phyloP scores from a whole-genome alignment of 2,888 invertebrate genomes.

The Slavum lentiscoides region DNA sequence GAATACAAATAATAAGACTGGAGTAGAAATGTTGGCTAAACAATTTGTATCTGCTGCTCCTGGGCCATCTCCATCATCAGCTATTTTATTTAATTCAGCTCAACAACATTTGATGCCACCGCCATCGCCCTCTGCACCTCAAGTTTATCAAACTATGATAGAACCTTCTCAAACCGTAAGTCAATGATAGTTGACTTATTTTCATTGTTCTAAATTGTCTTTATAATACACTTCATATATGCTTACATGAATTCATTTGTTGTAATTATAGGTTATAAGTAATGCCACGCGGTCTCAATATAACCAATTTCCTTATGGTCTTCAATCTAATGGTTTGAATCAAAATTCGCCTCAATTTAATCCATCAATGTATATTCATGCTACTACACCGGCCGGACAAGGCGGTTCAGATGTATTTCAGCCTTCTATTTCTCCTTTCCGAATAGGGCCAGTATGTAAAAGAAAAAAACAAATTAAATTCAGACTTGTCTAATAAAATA shows the following conservation, averaged over 20 bases:
- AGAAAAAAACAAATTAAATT: background rate
- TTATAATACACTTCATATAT: too few species aligned
- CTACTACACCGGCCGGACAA: slow-evolving; percentile 43
- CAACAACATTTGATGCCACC: slow-evolving; percentile 50
- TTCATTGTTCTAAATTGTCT: background rate
- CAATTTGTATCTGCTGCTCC: slow-evolving; percentile 49
- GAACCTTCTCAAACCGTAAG: slow-evolving; percentile 51
- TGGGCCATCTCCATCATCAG: slow-evolving; percentile 47
- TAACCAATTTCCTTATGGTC: slow-evolving; percentile 47
- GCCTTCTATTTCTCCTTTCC: slow-evolving; percentile 45
- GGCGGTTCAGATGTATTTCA: slow-evolving; percentile 47
- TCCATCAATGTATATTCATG: slow-evolving; percentile 50
- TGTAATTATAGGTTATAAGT: slow-evolving; percentile 14
- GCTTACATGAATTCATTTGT: background rate
- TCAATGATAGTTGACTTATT: background rate
- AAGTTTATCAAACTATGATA: slow-evolving; percentile 45
- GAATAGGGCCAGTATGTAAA: slow-evolving; percentile 37
- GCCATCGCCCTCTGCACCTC: slow-evolving; percentile 46
- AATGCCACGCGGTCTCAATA: slow-evolving; percentile 39
- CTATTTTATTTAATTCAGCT: slow-evolving; percentile 47
- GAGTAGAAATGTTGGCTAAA: slow-evolving; percentile 48
- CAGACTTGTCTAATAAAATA: background rate
- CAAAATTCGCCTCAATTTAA: slow-evolving; percentile 47
- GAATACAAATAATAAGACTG: slow-evolving; percentile 45
- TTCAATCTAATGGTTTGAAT: slow-evolving; percentile 49